Percentiles rank a stretch among this genome's conserved stretches.
Conservation (phyloP, 2,113 vertebrate species). For the Amphiprion percula region DNA sequence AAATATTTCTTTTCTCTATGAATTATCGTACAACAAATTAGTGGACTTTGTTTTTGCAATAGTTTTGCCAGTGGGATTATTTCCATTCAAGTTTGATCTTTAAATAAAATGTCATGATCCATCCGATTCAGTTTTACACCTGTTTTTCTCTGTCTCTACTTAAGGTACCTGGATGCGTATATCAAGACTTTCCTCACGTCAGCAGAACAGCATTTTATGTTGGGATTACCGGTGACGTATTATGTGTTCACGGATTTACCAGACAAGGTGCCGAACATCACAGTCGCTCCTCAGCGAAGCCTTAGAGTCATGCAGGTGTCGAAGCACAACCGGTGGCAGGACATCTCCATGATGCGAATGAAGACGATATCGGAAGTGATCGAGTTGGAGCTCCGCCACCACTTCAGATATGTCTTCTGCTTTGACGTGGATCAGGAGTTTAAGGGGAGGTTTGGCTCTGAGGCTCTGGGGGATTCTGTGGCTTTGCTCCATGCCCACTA, state of each 20-base stretch:
- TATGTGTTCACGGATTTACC: constrained; percentile 84
- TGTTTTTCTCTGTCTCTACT: background rate
- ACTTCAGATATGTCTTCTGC: constrained; percentile 76
- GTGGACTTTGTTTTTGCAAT: no score
- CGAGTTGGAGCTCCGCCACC: constrained; percentile 53
- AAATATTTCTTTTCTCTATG: no score
- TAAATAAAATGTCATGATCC: no score
- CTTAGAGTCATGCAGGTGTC: constrained; percentile 65
- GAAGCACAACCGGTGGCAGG: constrained; percentile 81
- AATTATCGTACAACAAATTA: no score
- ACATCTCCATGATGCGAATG: constrained; percentile 86
- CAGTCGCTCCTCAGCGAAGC: constrained; percentile 44
- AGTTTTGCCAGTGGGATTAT: no score
- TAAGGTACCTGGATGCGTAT: constrained; percentile 78
- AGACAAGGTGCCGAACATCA: constrained; percentile 49
- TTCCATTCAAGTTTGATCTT: no score
- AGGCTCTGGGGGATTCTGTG: constrained; percentile 81
- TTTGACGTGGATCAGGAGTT: constrained; percentile 84
- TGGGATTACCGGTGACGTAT: constrained; percentile 78
- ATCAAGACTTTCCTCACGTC: constrained; percentile 78
- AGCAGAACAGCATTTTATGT: constrained; percentile 83
- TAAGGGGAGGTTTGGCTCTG: constrained; percentile 75
- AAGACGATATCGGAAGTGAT: constrained; percentile 66
- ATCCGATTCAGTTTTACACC: no score
- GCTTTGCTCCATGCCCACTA: constrained; percentile 82